Percentiles rank a stretch among this genome's conserved stretches.
phyloP scores from a whole-genome alignment of 2,797 vertebrate genomes.

The Ambastaia sidthimunki region DNA sequence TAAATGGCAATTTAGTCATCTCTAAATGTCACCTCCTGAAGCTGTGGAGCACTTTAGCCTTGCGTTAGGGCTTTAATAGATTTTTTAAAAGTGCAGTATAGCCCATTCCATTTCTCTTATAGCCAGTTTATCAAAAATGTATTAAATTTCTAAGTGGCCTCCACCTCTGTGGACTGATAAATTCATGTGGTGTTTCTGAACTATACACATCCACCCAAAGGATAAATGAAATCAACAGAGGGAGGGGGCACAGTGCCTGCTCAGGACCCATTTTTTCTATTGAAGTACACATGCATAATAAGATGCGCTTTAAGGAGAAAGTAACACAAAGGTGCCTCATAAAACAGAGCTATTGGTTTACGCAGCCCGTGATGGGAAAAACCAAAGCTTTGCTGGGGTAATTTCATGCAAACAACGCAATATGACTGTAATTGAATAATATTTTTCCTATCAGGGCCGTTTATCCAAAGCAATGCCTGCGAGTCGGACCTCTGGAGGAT shows the following conservation, averaged over 20 bases:
- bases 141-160: slow-evolving; percentile 71
- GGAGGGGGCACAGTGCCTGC: slow-evolving; percentile 63
- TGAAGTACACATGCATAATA: slow-evolving; percentile 70
- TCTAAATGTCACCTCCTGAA: slow-evolving; percentile 72
- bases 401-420: slow-evolving; percentile 31
- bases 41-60: slow-evolving; percentile 68
- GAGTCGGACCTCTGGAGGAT: slow-evolving; percentile 26
- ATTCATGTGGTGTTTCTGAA: slow-evolving; percentile 74
- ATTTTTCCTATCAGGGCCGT: slow-evolving; percentile 21
- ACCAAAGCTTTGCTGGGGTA: neutral
- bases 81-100: slow-evolving; percentile 72
- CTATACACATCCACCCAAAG: slow-evolving; percentile 64
- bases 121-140: slow-evolving; percentile 74
- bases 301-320: slow-evolving; percentile 65
- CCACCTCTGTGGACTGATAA: slow-evolving; percentile 68
- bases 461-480: slow-evolving; percentile 29
- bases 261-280: slow-evolving; percentile 68
- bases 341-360: slow-evolving; percentile 52
- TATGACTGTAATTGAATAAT: slow-evolving; percentile 41
- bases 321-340: slow-evolving; percentile 65
- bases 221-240: slow-evolving; percentile 75
- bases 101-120: slow-evolving; percentile 72
- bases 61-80: slow-evolving; percentile 71
- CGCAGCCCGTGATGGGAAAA: neutral
- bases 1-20: slow-evolving; percentile 74